These are phyloP conservation scores for Cossypha polioptera DNA, from an alignment of 2,797 vertebrate genomes.

Conservation along the genomic window DNA sequence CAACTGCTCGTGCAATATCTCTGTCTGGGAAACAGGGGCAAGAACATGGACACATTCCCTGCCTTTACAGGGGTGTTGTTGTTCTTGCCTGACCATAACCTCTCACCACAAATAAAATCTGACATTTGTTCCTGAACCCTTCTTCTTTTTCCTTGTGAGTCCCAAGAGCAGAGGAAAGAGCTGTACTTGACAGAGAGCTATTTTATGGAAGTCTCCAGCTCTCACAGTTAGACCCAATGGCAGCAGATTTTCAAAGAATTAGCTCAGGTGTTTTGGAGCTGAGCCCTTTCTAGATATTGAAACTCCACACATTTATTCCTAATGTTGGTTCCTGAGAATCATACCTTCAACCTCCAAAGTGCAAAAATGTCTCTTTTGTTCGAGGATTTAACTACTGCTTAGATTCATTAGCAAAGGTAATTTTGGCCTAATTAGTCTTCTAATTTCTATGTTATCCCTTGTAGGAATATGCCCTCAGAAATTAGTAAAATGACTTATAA, in stretches of 20 bases:
- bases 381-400: slow-evolving; percentile 57
- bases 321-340: neutral
- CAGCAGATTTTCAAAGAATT: neutral
- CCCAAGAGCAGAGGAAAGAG: neutral
- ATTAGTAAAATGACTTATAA: slow-evolving; percentile 72
- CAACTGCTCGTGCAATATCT: neutral
- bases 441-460: slow-evolving; percentile 71
- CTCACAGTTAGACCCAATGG: neutral
- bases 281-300: neutral
- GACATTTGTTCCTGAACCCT: neutral
- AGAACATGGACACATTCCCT: rapidly evolving
- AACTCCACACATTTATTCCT: neutral
- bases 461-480: slow-evolving; percentile 68
- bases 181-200: neutral
- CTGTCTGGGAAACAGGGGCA: neutral
- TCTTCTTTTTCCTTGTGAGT: neutral
- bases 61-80: rapidly evolving
- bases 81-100: neutral
- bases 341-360: neutral
- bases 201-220: neutral
- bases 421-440: slow-evolving; percentile 71
- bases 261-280: neutral
- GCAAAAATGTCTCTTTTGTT: slow-evolving; percentile 24
- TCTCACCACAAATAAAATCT: neutral
- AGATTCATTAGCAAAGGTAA: slow-evolving; percentile 73